Percentiles rank a stretch among this genome's conserved stretches.
These are phyloP conservation scores for Buathra laborator DNA, from an alignment of 2,888 invertebrate genomes.

Conservation along the genomic window DNA sequence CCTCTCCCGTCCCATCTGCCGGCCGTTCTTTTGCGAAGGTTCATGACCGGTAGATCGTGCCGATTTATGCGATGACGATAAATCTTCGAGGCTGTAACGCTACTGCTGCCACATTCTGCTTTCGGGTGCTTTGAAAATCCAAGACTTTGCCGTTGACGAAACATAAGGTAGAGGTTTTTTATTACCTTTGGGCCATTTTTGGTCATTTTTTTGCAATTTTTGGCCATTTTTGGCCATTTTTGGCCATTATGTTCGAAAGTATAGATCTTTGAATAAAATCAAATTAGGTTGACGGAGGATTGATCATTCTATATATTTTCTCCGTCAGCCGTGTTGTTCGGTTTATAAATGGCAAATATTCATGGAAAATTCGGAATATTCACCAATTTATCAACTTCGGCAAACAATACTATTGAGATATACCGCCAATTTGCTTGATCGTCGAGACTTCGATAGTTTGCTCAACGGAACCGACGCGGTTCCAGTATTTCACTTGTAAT, in stretches of 20 bases:
- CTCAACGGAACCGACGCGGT: constrained; percentile 9
- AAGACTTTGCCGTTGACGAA: neutral
- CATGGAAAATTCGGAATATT: neutral
- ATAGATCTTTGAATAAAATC: too few relatives aligned
- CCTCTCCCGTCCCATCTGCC: constrained; percentile 11
- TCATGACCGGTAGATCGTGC: neutral
- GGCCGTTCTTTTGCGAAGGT: neutral
- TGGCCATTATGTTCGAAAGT: too few relatives aligned
- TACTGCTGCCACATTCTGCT: neutral
- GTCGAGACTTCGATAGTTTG: neutral
- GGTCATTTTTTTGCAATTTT: too few relatives aligned
- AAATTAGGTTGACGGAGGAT: too few relatives aligned
- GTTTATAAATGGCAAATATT: neutral
- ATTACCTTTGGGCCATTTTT: too few relatives aligned
- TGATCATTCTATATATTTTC: too few relatives aligned
- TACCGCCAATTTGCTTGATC: neutral
- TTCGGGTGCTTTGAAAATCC: neutral
- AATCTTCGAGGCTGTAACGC: neutral
- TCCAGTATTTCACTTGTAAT: constrained; percentile 39
- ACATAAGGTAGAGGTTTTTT: neutral
- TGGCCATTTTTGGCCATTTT: too few relatives aligned
- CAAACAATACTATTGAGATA: neutral
- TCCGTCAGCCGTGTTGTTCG: neutral
- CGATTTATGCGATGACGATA: neutral
- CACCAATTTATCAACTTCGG: neutral